These are phyloP conservation scores for Cheumatopsyche charites DNA, from an alignment of 1,140 invertebrate species.

Conservation along the genomic window DNA sequence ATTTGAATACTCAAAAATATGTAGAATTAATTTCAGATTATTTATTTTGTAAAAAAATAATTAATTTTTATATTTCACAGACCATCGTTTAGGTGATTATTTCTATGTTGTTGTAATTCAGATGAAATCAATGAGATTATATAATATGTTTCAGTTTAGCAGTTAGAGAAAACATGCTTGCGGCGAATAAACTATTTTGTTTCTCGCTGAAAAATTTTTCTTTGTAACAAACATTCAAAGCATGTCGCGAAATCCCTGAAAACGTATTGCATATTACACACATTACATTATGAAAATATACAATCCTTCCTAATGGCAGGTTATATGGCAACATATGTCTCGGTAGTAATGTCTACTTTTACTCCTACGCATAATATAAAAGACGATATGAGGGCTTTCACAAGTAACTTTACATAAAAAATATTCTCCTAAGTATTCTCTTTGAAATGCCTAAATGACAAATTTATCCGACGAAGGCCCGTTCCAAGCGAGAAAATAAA, in stretches of 20 bases:
- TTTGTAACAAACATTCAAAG: neutral
- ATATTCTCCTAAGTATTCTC: conserved; percentile 9
- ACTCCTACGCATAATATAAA: neutral
- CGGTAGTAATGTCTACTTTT: conserved; percentile 1
- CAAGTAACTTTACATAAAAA: conserved; percentile 7
- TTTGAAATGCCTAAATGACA: conserved; percentile 21
- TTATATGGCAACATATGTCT: conserved; percentile 9
- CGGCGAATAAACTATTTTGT: too few relatives aligned
- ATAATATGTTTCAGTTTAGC: too few relatives aligned
- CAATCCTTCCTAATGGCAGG: neutral
- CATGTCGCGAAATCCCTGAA: neutral
- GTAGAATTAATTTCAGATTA: too few relatives aligned
- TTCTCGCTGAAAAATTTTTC: too few relatives aligned
- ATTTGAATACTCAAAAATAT: too few relatives aligned
- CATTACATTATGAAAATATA: neutral
- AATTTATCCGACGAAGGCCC: conserved; percentile 1
- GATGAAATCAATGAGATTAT: too few relatives aligned
- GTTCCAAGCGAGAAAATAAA: neutral
- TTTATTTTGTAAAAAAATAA: too few relatives aligned
- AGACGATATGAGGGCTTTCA: neutral
- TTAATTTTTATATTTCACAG: too few relatives aligned
- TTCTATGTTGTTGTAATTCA: too few relatives aligned
- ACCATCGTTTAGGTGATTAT: too few relatives aligned
- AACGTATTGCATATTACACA: neutral
- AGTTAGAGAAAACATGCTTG: too few relatives aligned